Base-by-base conservation (phyloP, 2,113 vertebrate genomes). In the Neotoma lepida region DNA sequence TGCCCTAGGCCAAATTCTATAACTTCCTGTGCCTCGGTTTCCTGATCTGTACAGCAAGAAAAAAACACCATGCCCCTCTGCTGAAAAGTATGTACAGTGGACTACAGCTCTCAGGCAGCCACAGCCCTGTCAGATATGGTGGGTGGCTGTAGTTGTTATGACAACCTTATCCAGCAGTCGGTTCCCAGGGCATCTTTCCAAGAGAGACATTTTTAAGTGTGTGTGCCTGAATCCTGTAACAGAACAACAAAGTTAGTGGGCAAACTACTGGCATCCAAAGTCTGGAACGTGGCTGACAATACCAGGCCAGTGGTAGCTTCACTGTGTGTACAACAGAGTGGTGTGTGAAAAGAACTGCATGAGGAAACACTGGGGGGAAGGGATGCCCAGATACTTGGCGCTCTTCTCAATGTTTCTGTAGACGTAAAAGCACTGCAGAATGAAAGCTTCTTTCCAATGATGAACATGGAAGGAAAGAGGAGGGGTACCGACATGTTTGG, bases 311-410 rank as follows among this genome's bases (percentile, higher is more conserved):
- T 3, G 17, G 8, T 35, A 30, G 73, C n/a, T 13, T 22, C 26
- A 77, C 6, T 13, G 24, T 58, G 46, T 70, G 44, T 18, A 41
- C 6, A 2, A n/a, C 4, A 9, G 0, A 3, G 9, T 10, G 0
- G 1, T 6, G 4, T 33, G 18, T 51, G 49, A 10, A 58, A 20
- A 46, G 10, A 12, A 5, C 28, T 3, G 10, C 2, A 8, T 4
- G 0, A 41, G 41, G 73, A 39, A 10, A 20, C 28, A 24, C 24
- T 18, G 0, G 0, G 4, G 0, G 2, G 7, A 51, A 35, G 39
- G 9, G 24, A 1, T 18, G 9, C 46, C 13, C 3, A 13, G 35
- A 24, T 24, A 22, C 74, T 12, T 14, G 14, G 22, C 54, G 73
- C 7, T 49, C 12, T 82, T 35, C 22, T 10, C 26, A 41, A n/a